These are phyloP conservation scores for Leptopterna dolabrata DNA, from an alignment of 2,888 invertebrate species.

Conservation along the genomic window DNA sequence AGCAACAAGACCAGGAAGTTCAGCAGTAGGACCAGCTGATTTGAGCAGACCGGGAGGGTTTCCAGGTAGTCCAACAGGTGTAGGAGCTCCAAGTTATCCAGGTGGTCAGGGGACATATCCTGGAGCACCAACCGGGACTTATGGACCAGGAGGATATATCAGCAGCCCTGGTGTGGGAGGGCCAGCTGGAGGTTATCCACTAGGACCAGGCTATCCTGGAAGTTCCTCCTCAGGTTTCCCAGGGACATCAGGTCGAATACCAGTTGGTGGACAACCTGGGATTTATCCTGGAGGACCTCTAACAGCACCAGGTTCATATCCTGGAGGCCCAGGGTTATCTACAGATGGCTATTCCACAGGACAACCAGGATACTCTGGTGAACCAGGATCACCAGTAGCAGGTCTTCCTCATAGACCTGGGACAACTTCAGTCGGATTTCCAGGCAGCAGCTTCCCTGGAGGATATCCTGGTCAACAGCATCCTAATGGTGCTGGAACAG, in stretches of 20 bases:
- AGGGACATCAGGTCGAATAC: background rate
- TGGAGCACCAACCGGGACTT: slow-evolving; percentile 25
- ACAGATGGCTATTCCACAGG: slow-evolving; percentile 45
- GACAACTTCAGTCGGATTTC: too few species aligned
- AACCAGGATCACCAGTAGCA: slow-evolving; percentile 14
- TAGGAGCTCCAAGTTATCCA: too few species aligned
- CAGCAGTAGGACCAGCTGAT: slow-evolving; percentile 51
- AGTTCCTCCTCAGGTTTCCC: background rate
- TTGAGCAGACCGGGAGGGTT: slow-evolving; percentile 48
- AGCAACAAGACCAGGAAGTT: slow-evolving; percentile 54
- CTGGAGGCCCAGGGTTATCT: slow-evolving; percentile 19
- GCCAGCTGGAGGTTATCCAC: background rate
- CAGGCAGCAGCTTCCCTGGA: slow-evolving; percentile 2
- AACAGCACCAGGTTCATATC: slow-evolving; percentile 20
- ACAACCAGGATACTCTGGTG: slow-evolving; percentile 42
- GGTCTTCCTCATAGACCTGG: too few species aligned
- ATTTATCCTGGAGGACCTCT: slow-evolving; percentile 57
- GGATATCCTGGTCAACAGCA: slow-evolving; percentile 23
- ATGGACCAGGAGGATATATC: slow-evolving; percentile 33
- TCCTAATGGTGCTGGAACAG: background rate
- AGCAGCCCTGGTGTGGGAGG: slow-evolving; percentile 15
- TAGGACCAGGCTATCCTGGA: slow-evolving; percentile 43
- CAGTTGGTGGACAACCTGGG: slow-evolving; percentile 45
- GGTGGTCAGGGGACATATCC: slow-evolving; percentile 21
- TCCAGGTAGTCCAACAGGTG: slow-evolving; percentile 49